These are phyloP conservation scores for Perizoma affinitatum DNA, from an alignment of 2,888 invertebrate species.

Conservation along the genomic window DNA sequence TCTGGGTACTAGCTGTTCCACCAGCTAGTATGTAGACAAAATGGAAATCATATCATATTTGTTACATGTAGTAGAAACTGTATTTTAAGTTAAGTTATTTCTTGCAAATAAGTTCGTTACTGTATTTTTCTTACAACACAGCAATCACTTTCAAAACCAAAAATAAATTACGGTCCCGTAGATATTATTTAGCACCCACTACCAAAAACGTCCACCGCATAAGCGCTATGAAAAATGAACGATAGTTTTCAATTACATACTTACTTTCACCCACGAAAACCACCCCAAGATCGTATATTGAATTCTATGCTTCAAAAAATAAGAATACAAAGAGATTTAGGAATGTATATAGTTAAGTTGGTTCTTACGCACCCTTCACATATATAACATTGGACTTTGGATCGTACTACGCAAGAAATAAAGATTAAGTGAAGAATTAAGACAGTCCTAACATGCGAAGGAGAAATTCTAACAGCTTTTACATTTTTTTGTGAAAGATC, in stretches of 20 bases:
- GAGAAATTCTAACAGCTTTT: constrained; percentile 50
- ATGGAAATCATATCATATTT: too few relatives aligned
- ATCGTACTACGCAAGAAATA: constrained; percentile 6
- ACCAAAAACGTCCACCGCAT: constrained; percentile 51
- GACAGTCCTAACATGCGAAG: constrained; percentile 23
- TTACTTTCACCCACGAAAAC: constrained; percentile 3
- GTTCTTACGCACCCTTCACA: constrained; percentile 40
- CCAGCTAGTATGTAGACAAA: too few relatives aligned
- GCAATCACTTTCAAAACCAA: constrained; percentile 28
- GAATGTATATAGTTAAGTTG: constrained; percentile 26
- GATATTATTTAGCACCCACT: constrained; percentile 45
- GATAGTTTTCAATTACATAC: constrained; percentile 45
- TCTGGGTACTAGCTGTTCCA: too few relatives aligned
- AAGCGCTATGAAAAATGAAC: constrained; percentile 61
- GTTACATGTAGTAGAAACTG: too few relatives aligned
- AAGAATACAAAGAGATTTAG: constrained; percentile 2
- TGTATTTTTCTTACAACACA: constrained; percentile 1
- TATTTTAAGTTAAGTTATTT: too few relatives aligned
- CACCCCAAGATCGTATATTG: not conserved
- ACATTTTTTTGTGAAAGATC: constrained; percentile 57
- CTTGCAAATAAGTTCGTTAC: too few relatives aligned
- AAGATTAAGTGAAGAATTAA: constrained; percentile 1
- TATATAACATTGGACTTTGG: constrained; percentile 11
- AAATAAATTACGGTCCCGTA: constrained; percentile 37
- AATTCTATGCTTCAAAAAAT: not conserved